A percentile compares a stretch with the other conserved stretches of the same genome.
These are phyloP conservation scores for Rhinoderma darwinii DNA, from an alignment of 2,113 vertebrate genomes.

Conservation along the genomic window DNA sequence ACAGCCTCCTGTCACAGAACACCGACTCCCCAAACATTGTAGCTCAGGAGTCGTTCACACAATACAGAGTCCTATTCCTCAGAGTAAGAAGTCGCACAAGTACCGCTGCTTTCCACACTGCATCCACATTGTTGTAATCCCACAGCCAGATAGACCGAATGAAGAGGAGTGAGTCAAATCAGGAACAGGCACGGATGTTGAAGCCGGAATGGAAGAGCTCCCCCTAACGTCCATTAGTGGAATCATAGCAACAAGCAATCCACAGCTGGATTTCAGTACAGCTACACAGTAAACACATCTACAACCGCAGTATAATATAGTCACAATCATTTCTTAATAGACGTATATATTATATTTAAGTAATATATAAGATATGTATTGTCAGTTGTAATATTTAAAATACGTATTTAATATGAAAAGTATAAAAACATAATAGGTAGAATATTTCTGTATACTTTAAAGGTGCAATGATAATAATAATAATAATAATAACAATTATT, in stretches of 20 bases:
- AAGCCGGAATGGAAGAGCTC: background rate
- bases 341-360: too few species aligned
- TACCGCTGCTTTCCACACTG: background rate
- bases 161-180: background rate
- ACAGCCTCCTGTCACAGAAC: conserved; percentile 75
- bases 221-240: background rate
- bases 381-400: too few species aligned
- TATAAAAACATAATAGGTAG: too few species aligned
- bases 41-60: background rate
- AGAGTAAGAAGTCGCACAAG: background rate
- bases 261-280: background rate
- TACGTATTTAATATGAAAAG: too few species aligned
- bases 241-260: background rate
- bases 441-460: too few species aligned
- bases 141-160: background rate
- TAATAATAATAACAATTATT: too few species aligned
- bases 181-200: background rate
- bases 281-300: too few species aligned
- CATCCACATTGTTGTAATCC: conserved; percentile 47
- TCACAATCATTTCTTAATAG: too few species aligned
- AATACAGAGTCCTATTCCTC: background rate
- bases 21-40: conserved; percentile 79
- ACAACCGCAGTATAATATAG: too few species aligned
- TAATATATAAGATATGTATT: too few species aligned
- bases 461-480: too few species aligned